phyloP scores from a whole-genome alignment of 2,113 vertebrate genomes.

The Eurystomus gularis region DNA sequence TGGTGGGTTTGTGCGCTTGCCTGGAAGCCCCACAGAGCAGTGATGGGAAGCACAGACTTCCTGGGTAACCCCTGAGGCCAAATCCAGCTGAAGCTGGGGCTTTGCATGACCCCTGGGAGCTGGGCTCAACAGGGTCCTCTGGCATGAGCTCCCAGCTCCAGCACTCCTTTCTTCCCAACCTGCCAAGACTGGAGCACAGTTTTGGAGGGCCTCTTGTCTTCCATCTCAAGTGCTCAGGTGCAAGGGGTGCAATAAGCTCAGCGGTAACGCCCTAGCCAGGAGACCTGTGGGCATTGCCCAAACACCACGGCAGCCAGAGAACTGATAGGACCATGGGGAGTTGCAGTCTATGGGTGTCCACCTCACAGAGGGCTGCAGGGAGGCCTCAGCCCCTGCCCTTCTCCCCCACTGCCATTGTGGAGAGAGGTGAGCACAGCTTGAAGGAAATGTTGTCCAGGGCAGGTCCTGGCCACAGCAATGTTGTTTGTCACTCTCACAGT shows the following conservation, averaged over 20 bases:
- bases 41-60: not conserved
- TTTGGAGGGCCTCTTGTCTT: not conserved
- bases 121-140: accelerated
- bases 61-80: not conserved
- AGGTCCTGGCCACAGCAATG: not conserved
- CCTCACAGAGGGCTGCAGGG: accelerated
- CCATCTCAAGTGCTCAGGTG: not conserved
- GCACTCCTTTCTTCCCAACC: not conserved
- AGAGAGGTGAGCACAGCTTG: accelerated
- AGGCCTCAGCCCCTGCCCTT: not conserved
- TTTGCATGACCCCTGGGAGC: accelerated
- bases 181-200: not conserved
- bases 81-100: not conserved
- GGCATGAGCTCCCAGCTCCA: not conserved
- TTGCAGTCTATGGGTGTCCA: accelerated
- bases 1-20: not conserved
- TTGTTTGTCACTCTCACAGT: accelerated
- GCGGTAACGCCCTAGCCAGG: not conserved
- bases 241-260: not conserved
- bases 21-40: not conserved
- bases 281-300: not conserved
- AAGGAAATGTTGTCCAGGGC: not conserved
- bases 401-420: accelerated
- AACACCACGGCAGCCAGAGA: not conserved
- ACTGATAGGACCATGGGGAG: accelerated